phyloP scores from a whole-genome alignment of 92 coral and sea anemone genomes.

The Porites cylindrica region DNA sequence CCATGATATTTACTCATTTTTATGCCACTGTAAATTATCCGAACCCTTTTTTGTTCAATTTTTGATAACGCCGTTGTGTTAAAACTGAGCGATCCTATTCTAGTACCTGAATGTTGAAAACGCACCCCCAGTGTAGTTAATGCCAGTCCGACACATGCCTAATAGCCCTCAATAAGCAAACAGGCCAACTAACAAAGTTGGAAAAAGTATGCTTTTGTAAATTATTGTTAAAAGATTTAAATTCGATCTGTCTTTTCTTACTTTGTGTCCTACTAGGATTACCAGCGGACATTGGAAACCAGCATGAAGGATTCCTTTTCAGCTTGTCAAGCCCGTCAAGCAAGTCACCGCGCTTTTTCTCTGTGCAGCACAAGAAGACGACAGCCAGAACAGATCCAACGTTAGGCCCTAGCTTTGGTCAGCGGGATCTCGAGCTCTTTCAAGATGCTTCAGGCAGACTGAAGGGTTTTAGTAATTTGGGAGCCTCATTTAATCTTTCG shows the following conservation, averaged over 20 bases:
- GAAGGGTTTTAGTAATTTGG: slow-evolving; percentile 51
- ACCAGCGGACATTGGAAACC: slow-evolving; percentile 22
- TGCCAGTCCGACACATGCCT: too few species aligned
- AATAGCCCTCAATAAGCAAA: too few species aligned
- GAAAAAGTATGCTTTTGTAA: too few species aligned
- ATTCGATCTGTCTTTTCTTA: not conserved
- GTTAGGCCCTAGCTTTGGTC: slow-evolving; percentile 71
- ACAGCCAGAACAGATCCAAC: slow-evolving; percentile 49
- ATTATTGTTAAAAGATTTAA: too few species aligned
- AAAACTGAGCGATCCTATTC: too few species aligned
- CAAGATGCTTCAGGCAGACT: slow-evolving; percentile 47
- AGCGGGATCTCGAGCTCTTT: slow-evolving; percentile 56
- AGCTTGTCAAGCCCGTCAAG: slow-evolving; percentile 54
- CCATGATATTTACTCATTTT: too few species aligned
- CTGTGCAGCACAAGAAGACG: slow-evolving; percentile 21
- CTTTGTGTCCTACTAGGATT: not conserved
- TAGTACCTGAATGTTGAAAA: too few species aligned
- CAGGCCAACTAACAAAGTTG: too few species aligned
- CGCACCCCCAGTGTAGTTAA: too few species aligned
- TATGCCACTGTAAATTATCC: too few species aligned
- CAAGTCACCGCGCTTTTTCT: slow-evolving; percentile 28
- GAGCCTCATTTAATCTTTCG: slow-evolving; percentile 31
- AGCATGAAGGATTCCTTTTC: slow-evolving; percentile 57
- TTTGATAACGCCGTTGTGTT: too few species aligned
- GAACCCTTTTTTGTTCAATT: too few species aligned